phyloP scores from a whole-genome alignment of 1,140 invertebrate genomes.

The Diachasmimorpha longicaudata region DNA sequence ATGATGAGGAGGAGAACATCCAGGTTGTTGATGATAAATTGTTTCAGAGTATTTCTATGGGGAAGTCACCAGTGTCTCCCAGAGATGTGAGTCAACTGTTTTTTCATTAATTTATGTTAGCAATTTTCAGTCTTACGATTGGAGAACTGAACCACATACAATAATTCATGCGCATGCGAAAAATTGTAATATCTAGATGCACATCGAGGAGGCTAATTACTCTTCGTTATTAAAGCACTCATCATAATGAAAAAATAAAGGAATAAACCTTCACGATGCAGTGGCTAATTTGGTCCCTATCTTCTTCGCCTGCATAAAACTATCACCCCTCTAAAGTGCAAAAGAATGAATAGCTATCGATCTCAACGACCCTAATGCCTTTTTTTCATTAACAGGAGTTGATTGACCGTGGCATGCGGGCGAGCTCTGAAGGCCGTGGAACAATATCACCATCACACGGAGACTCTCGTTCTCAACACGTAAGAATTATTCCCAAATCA shows the following conservation, averaged over 20 bases:
- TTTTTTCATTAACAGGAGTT: constrained; percentile 29
- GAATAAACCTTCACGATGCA: no score
- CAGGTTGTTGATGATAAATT: constrained; percentile 57
- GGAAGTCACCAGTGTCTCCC: constrained; percentile 51
- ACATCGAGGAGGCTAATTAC: no score
- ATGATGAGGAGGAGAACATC: constrained; percentile 81
- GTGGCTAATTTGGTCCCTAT: no score
- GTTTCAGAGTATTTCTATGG: constrained; percentile 53
- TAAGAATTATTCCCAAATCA: constrained; percentile 43
- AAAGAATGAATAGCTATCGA: not conserved
- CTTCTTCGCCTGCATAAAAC: not conserved
- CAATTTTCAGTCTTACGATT: no score
- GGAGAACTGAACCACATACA: no score
- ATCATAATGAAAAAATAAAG: no score
- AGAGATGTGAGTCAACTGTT: constrained; percentile 57
- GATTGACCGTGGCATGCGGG: constrained; percentile 50
- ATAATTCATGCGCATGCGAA: no score
- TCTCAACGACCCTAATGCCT: not conserved
- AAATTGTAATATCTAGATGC: no score
- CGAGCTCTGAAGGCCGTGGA: constrained; percentile 51
- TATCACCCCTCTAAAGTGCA: not conserved
- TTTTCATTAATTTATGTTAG: not conserved
- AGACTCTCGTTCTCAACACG: constrained; percentile 54
- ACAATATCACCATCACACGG: constrained; percentile 48
- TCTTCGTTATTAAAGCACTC: no score